These are phyloP conservation scores for Athrips mouffetella DNA, from an alignment of 2,888 invertebrate species.

Conservation along the genomic window DNA sequence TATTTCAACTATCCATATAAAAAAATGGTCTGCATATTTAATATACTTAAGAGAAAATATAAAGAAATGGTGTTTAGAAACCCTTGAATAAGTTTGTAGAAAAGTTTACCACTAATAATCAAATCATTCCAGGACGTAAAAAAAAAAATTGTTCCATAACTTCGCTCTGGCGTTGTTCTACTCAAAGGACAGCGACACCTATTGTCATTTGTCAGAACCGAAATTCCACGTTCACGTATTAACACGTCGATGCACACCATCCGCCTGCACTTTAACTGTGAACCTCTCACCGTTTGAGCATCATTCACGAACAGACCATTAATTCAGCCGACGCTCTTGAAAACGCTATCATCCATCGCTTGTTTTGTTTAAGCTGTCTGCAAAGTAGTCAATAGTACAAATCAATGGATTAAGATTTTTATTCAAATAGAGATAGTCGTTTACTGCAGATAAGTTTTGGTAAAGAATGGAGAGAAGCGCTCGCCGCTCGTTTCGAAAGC, in stretches of 20 bases:
- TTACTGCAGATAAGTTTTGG: constrained; percentile 17
- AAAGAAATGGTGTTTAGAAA: no score
- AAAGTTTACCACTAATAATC: no score
- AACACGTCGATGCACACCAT: constrained; percentile 59
- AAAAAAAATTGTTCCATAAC: no score
- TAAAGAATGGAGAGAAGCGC: constrained; percentile 42
- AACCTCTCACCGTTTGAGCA: constrained; percentile 41
- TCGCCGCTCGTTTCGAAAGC: constrained; percentile 60
- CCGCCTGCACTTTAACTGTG: constrained; percentile 59
- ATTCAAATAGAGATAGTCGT: not conserved
- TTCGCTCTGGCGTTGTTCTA: no score
- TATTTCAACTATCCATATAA: no score
- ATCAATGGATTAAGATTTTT: not conserved
- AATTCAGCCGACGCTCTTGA: constrained; percentile 20
- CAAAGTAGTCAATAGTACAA: not conserved
- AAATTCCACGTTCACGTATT: no score
- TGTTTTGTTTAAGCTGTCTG: not conserved
- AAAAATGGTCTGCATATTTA: no score
- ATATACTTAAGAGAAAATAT: no score
- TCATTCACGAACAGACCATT: constrained; percentile 38
- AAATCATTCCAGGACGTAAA: no score
- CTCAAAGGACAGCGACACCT: no score
- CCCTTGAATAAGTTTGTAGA: no score
- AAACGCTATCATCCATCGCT: constrained; percentile 26
- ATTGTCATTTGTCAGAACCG: constrained; percentile 42